Conservation (phyloP, 2,888 invertebrate species). For the Scelioninae gen. 2 region DNA sequence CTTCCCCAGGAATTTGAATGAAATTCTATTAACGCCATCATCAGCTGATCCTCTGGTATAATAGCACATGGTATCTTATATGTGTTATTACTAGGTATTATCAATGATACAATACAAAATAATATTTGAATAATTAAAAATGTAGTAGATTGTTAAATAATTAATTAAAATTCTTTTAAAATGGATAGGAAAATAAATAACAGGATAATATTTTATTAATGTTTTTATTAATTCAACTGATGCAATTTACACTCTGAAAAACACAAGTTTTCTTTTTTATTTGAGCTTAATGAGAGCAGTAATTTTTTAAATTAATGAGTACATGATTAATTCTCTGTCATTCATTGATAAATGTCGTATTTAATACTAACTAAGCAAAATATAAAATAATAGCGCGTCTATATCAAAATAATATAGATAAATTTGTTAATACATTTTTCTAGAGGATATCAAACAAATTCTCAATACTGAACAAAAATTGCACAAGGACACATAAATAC, state of each 20-base stretch:
- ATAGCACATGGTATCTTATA: conserved; percentile 14
- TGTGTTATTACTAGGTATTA: too few species aligned
- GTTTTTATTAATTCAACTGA: conserved; percentile 24
- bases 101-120: too few species aligned
- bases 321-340: too few species aligned
- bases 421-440: too few species aligned
- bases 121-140: too few species aligned
- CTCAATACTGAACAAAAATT: too few species aligned
- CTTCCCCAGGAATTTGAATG: conserved; percentile 21
- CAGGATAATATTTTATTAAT: not conserved
- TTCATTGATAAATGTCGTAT: too few species aligned
- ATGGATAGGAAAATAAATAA: not conserved
- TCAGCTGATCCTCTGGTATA: conserved; percentile 17
- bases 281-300: conserved; percentile 33
- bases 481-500: too few species aligned
- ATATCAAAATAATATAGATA: too few species aligned
- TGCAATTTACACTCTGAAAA: conserved; percentile 8
- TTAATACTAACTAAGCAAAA: too few species aligned
- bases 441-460: too few species aligned
- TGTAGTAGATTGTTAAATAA: not conserved
- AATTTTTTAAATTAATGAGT: conserved; percentile 27
- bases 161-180: not conserved
- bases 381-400: too few species aligned
- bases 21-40: conserved; percentile 28
- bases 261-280: conserved; percentile 10